Evolutionary conservation across 2,113 vertebrate species (phyloP).

Genomic region (Piaya cayana): DNA sequence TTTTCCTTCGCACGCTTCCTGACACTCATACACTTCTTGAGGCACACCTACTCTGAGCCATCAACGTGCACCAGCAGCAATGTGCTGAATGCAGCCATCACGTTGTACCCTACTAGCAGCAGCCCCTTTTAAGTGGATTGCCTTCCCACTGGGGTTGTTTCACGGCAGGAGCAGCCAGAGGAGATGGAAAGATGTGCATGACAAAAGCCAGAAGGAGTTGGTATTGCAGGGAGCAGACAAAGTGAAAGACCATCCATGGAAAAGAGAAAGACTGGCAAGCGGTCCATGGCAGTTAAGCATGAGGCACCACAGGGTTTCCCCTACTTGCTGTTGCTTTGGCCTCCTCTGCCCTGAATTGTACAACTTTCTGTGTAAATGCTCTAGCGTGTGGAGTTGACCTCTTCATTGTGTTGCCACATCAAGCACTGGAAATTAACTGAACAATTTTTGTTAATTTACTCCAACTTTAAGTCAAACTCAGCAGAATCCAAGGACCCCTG

Average conservation of each 20-base stretch:
- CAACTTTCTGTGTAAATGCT: not conserved
- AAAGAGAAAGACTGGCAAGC: not conserved
- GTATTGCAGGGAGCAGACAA: rapidly evolving
- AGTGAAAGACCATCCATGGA: not conserved
- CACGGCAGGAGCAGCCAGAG: not conserved
- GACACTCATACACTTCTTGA: not conserved
- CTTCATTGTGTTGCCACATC: not conserved
- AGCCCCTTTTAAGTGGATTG: not conserved
- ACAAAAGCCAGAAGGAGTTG: not conserved
- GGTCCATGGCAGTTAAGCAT: not conserved
- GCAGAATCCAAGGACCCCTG: not conserved
- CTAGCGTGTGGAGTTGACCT: not conserved
- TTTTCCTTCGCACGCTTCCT: not conserved
- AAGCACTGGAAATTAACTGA: not conserved
- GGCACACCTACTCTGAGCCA: not conserved
- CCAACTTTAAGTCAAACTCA: not conserved
- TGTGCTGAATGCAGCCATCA: not conserved
- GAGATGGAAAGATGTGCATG: not conserved
- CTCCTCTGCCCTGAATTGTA: not conserved
- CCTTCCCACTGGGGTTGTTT: not conserved
- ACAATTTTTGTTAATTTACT: not conserved
- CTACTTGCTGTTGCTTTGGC: not conserved
- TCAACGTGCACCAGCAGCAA: rapidly evolving
- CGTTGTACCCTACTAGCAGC: not conserved
- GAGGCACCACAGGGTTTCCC: not conserved